phyloP scores from a whole-genome alignment of 2,113 vertebrate species.

The Terrapene triunguis region DNA sequence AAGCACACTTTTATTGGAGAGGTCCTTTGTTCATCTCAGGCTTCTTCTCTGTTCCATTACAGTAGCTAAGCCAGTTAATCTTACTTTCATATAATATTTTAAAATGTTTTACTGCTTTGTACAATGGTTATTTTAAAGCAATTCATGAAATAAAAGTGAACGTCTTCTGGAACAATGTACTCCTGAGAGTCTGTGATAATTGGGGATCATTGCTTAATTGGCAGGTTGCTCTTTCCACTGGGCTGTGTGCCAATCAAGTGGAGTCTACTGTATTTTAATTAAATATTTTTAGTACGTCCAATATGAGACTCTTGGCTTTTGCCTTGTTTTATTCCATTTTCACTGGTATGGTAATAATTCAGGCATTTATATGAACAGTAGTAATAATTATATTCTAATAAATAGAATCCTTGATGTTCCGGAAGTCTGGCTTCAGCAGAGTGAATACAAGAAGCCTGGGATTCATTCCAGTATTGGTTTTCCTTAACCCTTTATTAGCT shows the following conservation, averaged over 20 bases:
- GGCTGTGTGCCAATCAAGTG: neutral
- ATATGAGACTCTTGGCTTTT: neutral
- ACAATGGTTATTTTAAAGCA: neutral
- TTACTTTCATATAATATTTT: neutral
- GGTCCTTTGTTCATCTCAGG: neutral
- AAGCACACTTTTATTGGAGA: neutral
- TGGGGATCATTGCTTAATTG: neutral
- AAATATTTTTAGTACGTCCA: neutral
- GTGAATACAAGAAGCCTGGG: neutral
- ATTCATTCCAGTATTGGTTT: neutral
- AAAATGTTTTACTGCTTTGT: neutral
- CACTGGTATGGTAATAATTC: neutral
- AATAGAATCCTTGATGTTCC: neutral
- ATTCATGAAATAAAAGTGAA: slow-evolving; percentile 12
- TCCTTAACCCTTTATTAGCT: neutral
- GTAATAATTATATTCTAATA: neutral
- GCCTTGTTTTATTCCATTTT: neutral
- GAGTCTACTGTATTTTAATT: neutral
- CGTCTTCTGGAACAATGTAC: neutral
- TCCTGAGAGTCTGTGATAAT: neutral
- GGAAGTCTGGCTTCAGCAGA: neutral
- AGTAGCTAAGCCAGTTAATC: neutral
- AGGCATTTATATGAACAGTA: neutral
- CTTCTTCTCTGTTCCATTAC: neutral
- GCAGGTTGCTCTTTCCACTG: neutral